Percentiles rank a stretch among this genome's conserved stretches.
Conservation (phyloP, 2,113 vertebrate species). For the Hepsetus odoe region DNA sequence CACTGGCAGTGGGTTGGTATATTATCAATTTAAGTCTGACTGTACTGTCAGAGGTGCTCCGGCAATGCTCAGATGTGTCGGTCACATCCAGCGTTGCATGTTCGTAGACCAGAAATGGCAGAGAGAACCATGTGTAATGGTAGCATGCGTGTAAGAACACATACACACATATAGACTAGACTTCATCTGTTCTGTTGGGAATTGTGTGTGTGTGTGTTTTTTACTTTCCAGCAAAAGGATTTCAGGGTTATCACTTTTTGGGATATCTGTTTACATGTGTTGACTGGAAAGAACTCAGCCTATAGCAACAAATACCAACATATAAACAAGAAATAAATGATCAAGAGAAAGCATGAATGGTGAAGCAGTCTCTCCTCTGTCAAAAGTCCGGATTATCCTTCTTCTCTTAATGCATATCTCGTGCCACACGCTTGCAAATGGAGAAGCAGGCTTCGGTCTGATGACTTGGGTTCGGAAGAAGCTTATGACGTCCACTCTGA, state of each 20-base stretch:
- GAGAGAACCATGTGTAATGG: constrained; percentile 47
- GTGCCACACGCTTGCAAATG: constrained; percentile 17
- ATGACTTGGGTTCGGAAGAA: constrained; percentile 25
- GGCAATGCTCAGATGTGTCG: neutral
- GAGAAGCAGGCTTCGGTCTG: constrained; percentile 38
- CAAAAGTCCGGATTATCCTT: constrained; percentile 14
- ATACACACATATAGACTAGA: constrained; percentile 31
- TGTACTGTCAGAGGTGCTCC: neutral
- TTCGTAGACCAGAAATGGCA: constrained; percentile 13
- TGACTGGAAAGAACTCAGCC: constrained; percentile 12
- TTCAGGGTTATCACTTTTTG: constrained; percentile 9
- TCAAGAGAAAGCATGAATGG: constrained; percentile 45
- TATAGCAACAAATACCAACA: constrained; percentile 44
- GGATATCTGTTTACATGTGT: constrained; percentile 20
- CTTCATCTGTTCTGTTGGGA: constrained; percentile 30
- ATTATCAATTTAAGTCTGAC: constrained; percentile 30
- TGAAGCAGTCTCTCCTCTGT: constrained; percentile 11
- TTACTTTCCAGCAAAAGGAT: constrained; percentile 5
- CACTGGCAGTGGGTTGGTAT: constrained; percentile 50
- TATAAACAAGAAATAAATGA: constrained; percentile 43
- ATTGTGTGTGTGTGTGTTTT: neutral
- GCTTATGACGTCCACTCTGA: constrained; percentile 11
- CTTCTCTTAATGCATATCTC: neutral
- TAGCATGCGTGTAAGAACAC: constrained; percentile 40
- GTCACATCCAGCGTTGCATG: constrained; percentile 15